Conservation (phyloP, 2,797 vertebrate species). For the Tamandua tetradactyla region DNA sequence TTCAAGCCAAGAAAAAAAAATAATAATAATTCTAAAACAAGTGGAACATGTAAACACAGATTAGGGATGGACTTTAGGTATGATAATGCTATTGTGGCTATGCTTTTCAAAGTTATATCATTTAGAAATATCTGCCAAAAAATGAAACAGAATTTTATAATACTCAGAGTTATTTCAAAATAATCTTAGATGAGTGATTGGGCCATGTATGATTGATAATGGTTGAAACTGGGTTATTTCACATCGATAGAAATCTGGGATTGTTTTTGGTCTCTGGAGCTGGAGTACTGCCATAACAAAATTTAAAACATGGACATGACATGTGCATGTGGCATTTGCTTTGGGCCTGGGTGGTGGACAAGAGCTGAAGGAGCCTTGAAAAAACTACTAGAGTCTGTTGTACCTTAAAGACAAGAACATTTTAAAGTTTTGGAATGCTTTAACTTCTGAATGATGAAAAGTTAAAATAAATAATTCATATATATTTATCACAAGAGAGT, state of each 20-base stretch:
- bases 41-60: not conserved
- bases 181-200: not conserved
- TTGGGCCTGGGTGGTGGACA: not conserved
- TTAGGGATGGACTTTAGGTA: not conserved
- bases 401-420: not conserved
- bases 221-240: not conserved
- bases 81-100: not conserved
- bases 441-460: not conserved
- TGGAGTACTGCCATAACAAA: not conserved
- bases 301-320: rapidly evolving
- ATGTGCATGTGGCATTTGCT: rapidly evolving
- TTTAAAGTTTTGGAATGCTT: too few species aligned
- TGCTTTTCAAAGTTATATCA: not conserved
- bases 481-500: not conserved
- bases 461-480: not conserved
- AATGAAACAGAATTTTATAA: not conserved
- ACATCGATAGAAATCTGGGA: too few species aligned
- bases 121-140: not conserved
- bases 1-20: too few species aligned
- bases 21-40: not conserved
- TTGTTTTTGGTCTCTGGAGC: not conserved
- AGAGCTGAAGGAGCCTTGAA: not conserved
- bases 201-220: not conserved
- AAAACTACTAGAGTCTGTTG: not conserved
- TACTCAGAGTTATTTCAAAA: not conserved